Base-by-base conservation (phyloP, 2,888 invertebrate genomes). In the Gerris lacustris region DNA sequence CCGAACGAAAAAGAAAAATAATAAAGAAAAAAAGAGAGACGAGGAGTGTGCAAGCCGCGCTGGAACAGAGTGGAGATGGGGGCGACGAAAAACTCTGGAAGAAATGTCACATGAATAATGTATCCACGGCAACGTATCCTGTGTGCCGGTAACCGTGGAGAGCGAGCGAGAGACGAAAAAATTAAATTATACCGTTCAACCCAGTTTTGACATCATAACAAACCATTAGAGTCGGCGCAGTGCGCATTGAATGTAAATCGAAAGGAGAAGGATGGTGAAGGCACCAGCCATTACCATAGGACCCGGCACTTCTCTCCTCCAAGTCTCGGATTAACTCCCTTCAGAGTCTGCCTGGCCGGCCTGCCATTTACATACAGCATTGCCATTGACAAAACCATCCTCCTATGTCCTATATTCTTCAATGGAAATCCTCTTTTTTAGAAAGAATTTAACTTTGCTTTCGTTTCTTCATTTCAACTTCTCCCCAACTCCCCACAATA, bases 201-300 rank as follows among this genome's bases (percentile, higher is more conserved):
- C 72, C 72, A 73, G 72, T 73, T 73, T 73, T 73, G 73, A 73
- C 73, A 73, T 73, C 73, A 73, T 73, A 73, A 73, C 73, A 73
- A 73, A 73, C 71, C 73, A 73, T 73, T 71, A 73, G 69, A 45
- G 67, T 43, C 66, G 67, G 55, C 55, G 67, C 66, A 63, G 67
- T 44, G 64, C 43, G 72, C 72, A 73, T 73, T 73, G 62, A 73
- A 73, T 73, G 73, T 73, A 73, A 73, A 73, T 73, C 72, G 66
- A 66, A 66, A 17, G 17, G 17, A 62, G 17, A 62, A 17, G 63
- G 15, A 15, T 62, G n/a, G 63, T 62, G n/a, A 15, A 17, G 17
- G 63, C 17, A 17, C 62, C 67, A 66, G 45, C 66, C 69, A 66
- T 66, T 45, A 66, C 17, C 66, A 31, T 15, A 17, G 47, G 45